phyloP scores from a whole-genome alignment of 2,113 vertebrate species.

The Gila orcuttii region DNA sequence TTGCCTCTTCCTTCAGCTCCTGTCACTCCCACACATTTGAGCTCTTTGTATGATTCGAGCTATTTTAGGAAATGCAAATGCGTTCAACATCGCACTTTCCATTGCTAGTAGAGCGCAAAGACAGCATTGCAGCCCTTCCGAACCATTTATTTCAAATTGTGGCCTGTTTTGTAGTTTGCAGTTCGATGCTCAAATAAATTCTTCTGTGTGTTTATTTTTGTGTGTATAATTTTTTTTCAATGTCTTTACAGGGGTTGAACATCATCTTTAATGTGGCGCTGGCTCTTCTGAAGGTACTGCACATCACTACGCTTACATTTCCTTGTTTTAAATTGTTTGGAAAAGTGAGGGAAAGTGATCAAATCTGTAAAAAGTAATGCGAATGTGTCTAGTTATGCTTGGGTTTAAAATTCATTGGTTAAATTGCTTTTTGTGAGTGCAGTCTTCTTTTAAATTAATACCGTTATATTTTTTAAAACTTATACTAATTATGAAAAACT shows the following conservation, averaged over 20 bases:
- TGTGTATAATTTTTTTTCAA: background rate
- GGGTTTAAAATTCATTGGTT: background rate
- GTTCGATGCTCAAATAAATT: background rate
- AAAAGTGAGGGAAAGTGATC: background rate
- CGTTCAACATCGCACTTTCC: constrained; percentile 1
- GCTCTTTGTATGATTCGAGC: constrained; percentile 38
- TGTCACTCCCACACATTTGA: constrained; percentile 25
- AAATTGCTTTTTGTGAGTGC: background rate
- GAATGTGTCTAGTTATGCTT: background rate
- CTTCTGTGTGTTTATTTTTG: background rate
- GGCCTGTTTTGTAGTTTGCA: background rate
- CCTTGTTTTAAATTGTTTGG: background rate
- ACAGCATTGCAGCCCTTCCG: background rate
- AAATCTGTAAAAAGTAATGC: background rate
- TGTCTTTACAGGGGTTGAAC: constrained; percentile 87
- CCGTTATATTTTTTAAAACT: background rate
- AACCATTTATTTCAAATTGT: background rate
- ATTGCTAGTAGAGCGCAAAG: constrained; percentile 20
- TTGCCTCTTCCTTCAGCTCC: constrained; percentile 16
- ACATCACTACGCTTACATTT: background rate
- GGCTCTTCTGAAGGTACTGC: constrained; percentile 91
- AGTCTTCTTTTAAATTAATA: background rate
- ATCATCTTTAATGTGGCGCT: constrained; percentile 97
- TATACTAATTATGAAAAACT: background rate
- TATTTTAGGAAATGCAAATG: constrained; percentile 56